Evolutionary conservation across 2,797 vertebrate species (phyloP), one percentile per base, ranked within the genome.

Genomic region (Hozukius guyotensis): DNA sequence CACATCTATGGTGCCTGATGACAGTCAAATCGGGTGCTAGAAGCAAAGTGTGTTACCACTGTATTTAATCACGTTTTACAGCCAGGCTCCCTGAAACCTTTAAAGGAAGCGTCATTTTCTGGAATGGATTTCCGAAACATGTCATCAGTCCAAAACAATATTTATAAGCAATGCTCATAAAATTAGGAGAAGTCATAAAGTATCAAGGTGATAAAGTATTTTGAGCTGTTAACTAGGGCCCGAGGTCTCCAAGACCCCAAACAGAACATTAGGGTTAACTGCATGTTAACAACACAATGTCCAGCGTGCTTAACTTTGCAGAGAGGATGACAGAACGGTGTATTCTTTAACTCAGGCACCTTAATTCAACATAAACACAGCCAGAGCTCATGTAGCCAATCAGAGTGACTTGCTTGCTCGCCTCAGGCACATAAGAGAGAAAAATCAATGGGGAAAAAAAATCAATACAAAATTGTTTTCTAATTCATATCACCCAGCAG

Each of bases 381-480:
- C 60, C 78, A 25, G 68, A 60, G 78, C 55, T 56, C 77, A n/a
- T 46, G 59, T 59, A 77, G 68, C 80, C 80, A 88, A 85, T 82
- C 68, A 66, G 32, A 65, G 59, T 0, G 2, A 24, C 49, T 61
- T 29, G 73, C 86, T 72, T 12, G 25, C 60, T 79, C 1, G 8
- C 86, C 86, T 67, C n/a, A 4, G 76, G 83, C 81, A 36, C 73
- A 86, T 56, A 8, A 75, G 62, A 82, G 29, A 56, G 29, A 83
- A 27, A 90, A 88, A 90, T 90, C 86, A 79, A 89, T 82, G 49
- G n/a, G 56, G 25, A 4, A 42, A 62, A 68, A 61, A 71, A 78
- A 92, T 89, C 81, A 4, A 89, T 89, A 81, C 27, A 56, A 84
- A 90, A 81, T 86, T 27, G 63, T 86, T 89, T 83, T 91, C 25